Evolutionary conservation across 2,113 vertebrate species (phyloP).

Genomic region (Mungos mungo): DNA sequence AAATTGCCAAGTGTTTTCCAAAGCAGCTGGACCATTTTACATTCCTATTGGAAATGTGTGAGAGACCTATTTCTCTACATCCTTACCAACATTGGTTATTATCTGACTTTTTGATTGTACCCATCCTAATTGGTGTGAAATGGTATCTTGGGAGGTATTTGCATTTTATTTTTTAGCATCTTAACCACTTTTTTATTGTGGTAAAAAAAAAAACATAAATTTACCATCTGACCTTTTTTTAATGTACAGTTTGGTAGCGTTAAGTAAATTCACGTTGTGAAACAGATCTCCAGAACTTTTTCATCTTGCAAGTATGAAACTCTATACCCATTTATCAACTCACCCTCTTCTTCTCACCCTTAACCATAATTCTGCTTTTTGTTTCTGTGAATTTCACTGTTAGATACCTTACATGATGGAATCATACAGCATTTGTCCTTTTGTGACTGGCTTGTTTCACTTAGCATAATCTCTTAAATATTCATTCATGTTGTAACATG

Average conservation of each 20-base stretch:
- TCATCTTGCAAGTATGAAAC: not conserved
- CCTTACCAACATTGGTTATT: not conserved
- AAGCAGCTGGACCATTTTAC: not conserved
- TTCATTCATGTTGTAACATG: not conserved
- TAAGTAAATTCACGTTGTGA: not conserved
- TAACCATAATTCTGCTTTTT: not conserved
- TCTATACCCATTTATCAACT: not conserved
- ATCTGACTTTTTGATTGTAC: not conserved
- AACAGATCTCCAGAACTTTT: not conserved
- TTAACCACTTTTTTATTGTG: not conserved
- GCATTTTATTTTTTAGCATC: not conserved
- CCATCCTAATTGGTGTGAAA: not conserved
- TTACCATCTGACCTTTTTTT: not conserved
- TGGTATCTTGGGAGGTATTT: not conserved
- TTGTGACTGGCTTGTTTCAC: not conserved
- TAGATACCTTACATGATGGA: not conserved
- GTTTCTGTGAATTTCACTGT: not conserved
- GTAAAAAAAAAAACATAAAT: not conserved
- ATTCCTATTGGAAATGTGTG: not conserved
- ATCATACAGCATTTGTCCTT: not conserved
- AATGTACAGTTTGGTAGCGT: not conserved
- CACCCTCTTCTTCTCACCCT: not conserved
- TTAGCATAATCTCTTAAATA: not conserved
- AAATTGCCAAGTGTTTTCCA: not conserved
- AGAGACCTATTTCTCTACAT: not conserved